Conservation (phyloP, 2,797 vertebrate genomes). For the Malurus splendens region DNA sequence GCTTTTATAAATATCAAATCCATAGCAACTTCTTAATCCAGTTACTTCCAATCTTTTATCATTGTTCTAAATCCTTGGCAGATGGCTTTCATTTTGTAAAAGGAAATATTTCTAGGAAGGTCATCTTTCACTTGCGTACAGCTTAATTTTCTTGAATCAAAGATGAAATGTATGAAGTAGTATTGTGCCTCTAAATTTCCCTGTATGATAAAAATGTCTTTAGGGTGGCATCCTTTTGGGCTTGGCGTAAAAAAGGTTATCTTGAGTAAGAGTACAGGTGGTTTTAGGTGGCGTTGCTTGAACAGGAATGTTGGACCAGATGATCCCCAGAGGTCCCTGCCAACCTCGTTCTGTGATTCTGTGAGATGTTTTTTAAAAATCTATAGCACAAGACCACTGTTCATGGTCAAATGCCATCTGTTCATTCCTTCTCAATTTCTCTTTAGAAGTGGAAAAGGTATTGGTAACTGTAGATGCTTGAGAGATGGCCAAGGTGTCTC, state of each 20-base stretch:
- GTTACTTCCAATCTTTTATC: not conserved
- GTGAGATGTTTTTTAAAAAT: not conserved
- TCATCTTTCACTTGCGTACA: not conserved
- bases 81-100: not conserved
- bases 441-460: not conserved
- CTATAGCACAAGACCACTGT: not conserved
- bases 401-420: not conserved
- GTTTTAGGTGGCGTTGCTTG: not conserved
- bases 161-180: not conserved
- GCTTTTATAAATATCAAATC: not conserved
- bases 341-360: not conserved
- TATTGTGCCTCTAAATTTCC: not conserved
- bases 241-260: not conserved
- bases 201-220: not conserved
- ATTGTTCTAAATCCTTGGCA: not conserved
- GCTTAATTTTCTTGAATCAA: not conserved
- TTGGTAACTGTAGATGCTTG: not conserved
- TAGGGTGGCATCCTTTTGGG: not conserved
- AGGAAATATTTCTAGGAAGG: not conserved
- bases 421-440: not conserved
- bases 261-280: not conserved
- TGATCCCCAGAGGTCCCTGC: not conserved
- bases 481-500: not conserved
- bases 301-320: accelerated
- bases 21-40: not conserved